Base-by-base conservation (phyloP, 1,140 invertebrate genomes). In the Pentalonia nigronervosa region DNA sequence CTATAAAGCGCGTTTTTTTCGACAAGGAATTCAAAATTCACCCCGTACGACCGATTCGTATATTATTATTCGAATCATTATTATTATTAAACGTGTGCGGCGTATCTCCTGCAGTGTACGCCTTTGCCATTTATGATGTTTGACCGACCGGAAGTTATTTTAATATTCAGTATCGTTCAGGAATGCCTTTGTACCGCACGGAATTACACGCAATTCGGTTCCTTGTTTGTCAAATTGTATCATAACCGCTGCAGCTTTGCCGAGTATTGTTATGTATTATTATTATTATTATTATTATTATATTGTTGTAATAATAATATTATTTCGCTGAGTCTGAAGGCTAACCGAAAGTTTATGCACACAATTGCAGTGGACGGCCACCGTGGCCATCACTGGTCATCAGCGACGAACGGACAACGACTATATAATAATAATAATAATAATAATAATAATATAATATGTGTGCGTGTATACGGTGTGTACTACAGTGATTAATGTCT, bases 141-240 rank as follows among this genome's bases (percentile, higher is more conserved):
- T 93, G 91, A 86, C 91, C 91, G 81, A 93, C 91, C 91, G 91
- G 91, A 93, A 93, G 91, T 93, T 93, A 93, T 93, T 93, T 93
- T 93, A 93, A 93, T 93, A 93, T 93, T 93, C 91, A 56, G 67
- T n/a, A 81, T 89, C 88, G 67, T 34, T 93, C 48, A 21, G 91
- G 91, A 93, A 93, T 93, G 47, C 91, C 48, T 93, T 93, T 93
- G 91, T 93, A 23, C 76, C 76, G 91, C 23, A 56, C 41, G 81
- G 41, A 92, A 92, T 92, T 92, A 83, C 8, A 92, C 91, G 88
- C 88, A 76, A 48, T 92, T 76, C 67, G 91, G 91, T 92, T 93
- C 48, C 91, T 84, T 84, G 91, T 93, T 93, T 84, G 91, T 93
- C 76, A 93, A 93, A 93, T 93, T 41, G 48, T 93, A 84, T 92